Conservation (phyloP, 2,113 vertebrate genomes). For the Furnarius figulus region DNA sequence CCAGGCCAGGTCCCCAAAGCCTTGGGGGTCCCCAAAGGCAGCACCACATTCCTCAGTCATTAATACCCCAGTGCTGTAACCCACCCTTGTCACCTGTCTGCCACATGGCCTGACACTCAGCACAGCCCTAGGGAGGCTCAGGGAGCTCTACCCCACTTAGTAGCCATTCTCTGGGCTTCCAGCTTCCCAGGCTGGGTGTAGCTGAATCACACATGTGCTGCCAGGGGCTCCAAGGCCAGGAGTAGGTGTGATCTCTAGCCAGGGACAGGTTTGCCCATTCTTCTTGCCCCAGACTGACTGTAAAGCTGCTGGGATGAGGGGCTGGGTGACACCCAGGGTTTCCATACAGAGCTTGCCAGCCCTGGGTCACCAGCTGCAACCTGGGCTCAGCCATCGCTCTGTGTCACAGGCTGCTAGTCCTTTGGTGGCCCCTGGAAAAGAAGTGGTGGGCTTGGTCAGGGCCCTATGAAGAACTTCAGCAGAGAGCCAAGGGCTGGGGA, state of each 20-base stretch:
- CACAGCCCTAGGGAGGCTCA: neutral
- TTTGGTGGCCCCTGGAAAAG: neutral
- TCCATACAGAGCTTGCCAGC: neutral
- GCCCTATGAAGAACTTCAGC: neutral
- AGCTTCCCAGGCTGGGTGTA: neutral
- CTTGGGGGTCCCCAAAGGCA: neutral
- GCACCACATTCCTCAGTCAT: neutral
- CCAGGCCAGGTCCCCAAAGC: neutral
- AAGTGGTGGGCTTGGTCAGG: neutral
- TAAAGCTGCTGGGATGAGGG: neutral
- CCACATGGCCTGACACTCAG: conserved; percentile 34
- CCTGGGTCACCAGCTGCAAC: neutral
- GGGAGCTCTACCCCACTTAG: neutral
- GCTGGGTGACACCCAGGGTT: neutral
- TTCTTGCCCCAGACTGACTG: neutral
- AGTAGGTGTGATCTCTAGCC: neutral
- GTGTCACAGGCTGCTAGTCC: neutral
- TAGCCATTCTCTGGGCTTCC: neutral
- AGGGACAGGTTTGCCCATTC: neutral
- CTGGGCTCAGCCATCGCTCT: neutral
- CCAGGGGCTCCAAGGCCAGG: neutral
- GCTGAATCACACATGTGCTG: accelerated
- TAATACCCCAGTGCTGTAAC: neutral
- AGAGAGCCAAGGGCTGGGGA: neutral
- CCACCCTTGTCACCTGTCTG: conserved; percentile 37